A percentile compares a stretch with the other conserved stretches of the same genome.
phyloP scores from a whole-genome alignment of 2,888 invertebrate species.

The Maniola hyperantus region DNA sequence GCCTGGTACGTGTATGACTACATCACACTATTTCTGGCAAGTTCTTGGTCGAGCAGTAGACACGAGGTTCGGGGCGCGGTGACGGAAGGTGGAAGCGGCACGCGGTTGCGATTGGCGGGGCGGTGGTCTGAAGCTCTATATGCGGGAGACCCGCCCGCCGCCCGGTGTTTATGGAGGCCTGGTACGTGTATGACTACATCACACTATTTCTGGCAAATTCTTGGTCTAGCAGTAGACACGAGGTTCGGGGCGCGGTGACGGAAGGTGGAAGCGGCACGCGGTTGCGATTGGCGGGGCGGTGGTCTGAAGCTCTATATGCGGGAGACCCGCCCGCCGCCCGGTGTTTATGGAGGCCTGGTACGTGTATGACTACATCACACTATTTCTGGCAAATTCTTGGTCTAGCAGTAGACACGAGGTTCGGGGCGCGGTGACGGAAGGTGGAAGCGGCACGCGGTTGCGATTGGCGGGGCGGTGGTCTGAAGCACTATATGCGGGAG shows the following conservation, averaged over 20 bases:
- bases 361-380: slow-evolving; percentile 42
- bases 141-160: slow-evolving; percentile 87
- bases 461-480: slow-evolving; percentile 91
- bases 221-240: slow-evolving; percentile 90
- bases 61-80: slow-evolving; percentile 90
- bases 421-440: slow-evolving; percentile 84
- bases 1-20: slow-evolving; percentile 80
- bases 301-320: slow-evolving; percentile 91
- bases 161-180: slow-evolving; percentile 90
- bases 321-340: slow-evolving; percentile 87
- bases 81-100: slow-evolving; percentile 76
- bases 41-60: slow-evolving; percentile 89
- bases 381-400: slow-evolving; percentile 87
- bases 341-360: slow-evolving; percentile 90
- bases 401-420: slow-evolving; percentile 90
- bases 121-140: slow-evolving; percentile 92
- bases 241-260: slow-evolving; percentile 87
- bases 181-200: slow-evolving; percentile 69
- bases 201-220: slow-evolving; percentile 84
- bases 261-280: slow-evolving; percentile 79
- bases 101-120: slow-evolving; percentile 85
- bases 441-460: slow-evolving; percentile 78
- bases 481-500: slow-evolving; percentile 89
- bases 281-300: slow-evolving; percentile 87
- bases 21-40: slow-evolving; percentile 78